Base-by-base conservation (phyloP, 2,888 invertebrate species). In the Halictus quadricinctus region DNA sequence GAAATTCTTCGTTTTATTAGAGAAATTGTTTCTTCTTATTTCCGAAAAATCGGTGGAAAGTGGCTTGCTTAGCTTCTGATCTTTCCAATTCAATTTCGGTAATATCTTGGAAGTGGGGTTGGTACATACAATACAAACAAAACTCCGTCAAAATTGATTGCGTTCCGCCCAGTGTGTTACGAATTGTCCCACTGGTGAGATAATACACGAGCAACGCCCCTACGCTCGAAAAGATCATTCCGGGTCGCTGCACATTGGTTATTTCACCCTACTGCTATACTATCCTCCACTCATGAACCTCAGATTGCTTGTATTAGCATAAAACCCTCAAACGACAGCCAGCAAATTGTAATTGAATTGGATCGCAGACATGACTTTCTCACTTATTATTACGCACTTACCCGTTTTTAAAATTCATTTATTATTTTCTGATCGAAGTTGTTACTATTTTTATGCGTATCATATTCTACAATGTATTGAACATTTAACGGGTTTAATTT, bases 261-360 rank as follows among this genome's bases (percentile, higher is more conserved):
- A 87, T 80, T 78, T 58, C 85, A 81, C 89, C 85, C 88, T 48
- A 83, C 80, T 80, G 75, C 80, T 78, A 74, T 77, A 73, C 87
- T 79, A 78, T 86, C 80, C 80, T 85, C 83, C 81, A 82, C 83
- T 90, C 88, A 85, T 85, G 79, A 58, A 85, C 86, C 80, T 88
- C 90, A 87, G 90, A 90, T 90, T 86, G 90, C 82, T 89, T 81
- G 79, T 79, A 90, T 90, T 90, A 90, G 87, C 90, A 90, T 88
- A 90, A 87, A 85, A 82, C 79, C 82, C 78, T 80, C 85, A 79
- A 72, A 83, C 77, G 85, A 82, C 83, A 76, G 79, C 84, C 73
- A 81, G 81, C 87, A 87, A 88, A 90, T 89, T 89, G 87, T 76
- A 83, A 85, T 82, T 72, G 86, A 80, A 90, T 90, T 79, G 72